A percentile compares a stretch with the other conserved stretches of the same genome.
phyloP scores from a whole-genome alignment of 1,140 invertebrate genomes.

The Dolichoris vasculosae region DNA sequence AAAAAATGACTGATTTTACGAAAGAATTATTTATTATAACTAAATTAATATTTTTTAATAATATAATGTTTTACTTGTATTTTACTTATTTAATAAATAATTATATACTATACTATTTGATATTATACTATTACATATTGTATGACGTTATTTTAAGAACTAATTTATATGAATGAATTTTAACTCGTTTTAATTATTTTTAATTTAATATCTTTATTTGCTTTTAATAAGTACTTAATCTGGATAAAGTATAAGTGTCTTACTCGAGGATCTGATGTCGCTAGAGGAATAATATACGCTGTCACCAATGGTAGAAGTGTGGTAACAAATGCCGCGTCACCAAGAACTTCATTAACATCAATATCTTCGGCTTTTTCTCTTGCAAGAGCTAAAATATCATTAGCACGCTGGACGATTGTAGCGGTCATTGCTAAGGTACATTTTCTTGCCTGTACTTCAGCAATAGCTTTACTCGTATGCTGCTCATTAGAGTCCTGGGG shows the following conservation, averaged over 20 bases:
- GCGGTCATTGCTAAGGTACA: slow-evolving; percentile 83
- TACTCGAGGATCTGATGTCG: slow-evolving; percentile 87
- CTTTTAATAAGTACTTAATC: background rate
- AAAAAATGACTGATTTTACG: no score
- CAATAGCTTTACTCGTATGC: slow-evolving; percentile 79
- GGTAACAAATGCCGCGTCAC: slow-evolving; percentile 80
- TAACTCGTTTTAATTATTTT: no score
- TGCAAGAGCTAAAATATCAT: slow-evolving; percentile 82
- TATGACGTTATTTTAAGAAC: no score
- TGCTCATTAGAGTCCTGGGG: slow-evolving; percentile 78
- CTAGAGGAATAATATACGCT: slow-evolving; percentile 87
- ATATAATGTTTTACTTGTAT: no score
- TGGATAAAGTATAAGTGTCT: slow-evolving; percentile 53
- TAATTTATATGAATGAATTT: no score
- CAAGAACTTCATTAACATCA: slow-evolving; percentile 76
- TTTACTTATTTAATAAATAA: no score
- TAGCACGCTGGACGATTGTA: slow-evolving; percentile 83
- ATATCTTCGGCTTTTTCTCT: slow-evolving; percentile 79
- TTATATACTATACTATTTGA: no score
- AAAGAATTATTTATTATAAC: no score
- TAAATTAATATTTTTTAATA: no score
- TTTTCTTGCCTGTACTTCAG: slow-evolving; percentile 83
- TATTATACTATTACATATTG: no score
- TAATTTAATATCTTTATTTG: no score
- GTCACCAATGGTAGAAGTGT: slow-evolving; percentile 86